Base-by-base conservation (phyloP, 2,797 vertebrate genomes). In the Malacoraja senta region DNA sequence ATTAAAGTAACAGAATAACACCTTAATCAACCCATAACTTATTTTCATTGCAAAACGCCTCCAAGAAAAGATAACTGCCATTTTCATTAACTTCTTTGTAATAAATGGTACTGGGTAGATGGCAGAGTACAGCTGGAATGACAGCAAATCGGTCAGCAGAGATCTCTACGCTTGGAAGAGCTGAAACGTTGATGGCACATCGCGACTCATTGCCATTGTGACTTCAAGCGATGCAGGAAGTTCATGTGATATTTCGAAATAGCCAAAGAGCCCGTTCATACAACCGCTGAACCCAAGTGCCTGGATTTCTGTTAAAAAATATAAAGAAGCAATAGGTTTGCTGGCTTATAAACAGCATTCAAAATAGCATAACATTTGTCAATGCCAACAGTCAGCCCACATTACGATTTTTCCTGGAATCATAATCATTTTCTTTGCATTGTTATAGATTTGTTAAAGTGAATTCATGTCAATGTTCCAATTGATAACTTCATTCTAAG, bases 181-280 rank as follows among this genome's bases (percentile, higher is more conserved):
- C 21, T 29, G 90, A 76, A 26, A 76, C 0, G 3, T 53, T 53
- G 38, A 58, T 38, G 29, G 38, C 71, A 92, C 53, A 38, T 29
- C 90, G 29, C 24, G 68, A 92, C 72, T 92, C 38, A 29, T 72
- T 44, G 65, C 8, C 32, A 91, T 65, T 71, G 88, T 35, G 68
- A 74, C 90, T 74, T 24, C 90, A 29, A 76, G 68, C 63, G 3
- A n/a, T 19, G 19, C n/a, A 21, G 63, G 84, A 53, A 58, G 38
- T 3, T 92, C 71, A 92, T 38, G 76, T 53, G 71, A 7, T 92
- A 17, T 4, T 76, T 92, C 71, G 90, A 76, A 92, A 74, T 74
- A 92, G 72, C 71, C 90, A 71, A 74, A 74, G 71, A 76, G 24
- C 90, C 15, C 90, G 32, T 92, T 92, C 90, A 76, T 76, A 92